Evolutionary conservation across 2,888 invertebrate genomes (phyloP).

Genomic region (Antheraea yamamai): DNA sequence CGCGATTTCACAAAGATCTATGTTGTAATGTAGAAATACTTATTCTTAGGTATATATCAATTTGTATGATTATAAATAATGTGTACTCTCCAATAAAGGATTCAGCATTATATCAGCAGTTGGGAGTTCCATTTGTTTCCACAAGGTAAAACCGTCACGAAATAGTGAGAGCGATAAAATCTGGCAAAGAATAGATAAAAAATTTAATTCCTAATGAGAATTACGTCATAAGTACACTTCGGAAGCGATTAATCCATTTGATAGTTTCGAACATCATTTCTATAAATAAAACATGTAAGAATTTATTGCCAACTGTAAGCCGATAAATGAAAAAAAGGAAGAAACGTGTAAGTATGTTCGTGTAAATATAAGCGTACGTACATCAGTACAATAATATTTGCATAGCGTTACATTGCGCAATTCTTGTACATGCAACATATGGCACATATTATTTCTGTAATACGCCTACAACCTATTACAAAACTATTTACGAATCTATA

Average conservation of each 20-base stretch:
- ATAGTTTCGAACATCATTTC: neutral
- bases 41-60: too few relatives aligned
- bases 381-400: slow-evolving; percentile 10
- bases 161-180: neutral
- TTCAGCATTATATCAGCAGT: too few relatives aligned
- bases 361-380: neutral
- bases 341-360: neutral
- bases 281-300: neutral
- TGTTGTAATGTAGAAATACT: too few relatives aligned
- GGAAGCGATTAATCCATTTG: neutral
- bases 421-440: slow-evolving; percentile 13
- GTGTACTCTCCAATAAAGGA: too few relatives aligned
- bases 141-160: neutral
- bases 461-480: slow-evolving; percentile 13
- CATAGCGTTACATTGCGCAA: slow-evolving; percentile 13
- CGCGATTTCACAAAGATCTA: neutral
- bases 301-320: neutral
- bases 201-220: neutral
- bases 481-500: slow-evolving; percentile 15
- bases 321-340: neutral
- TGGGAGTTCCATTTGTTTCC: too few relatives aligned
- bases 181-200: neutral
- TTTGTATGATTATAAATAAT: too few relatives aligned
- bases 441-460: slow-evolving; percentile 15
- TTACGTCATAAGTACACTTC: neutral